Evolutionary conservation across 2,113 vertebrate species (phyloP).

Genomic region (Thunnus thynnus): DNA sequence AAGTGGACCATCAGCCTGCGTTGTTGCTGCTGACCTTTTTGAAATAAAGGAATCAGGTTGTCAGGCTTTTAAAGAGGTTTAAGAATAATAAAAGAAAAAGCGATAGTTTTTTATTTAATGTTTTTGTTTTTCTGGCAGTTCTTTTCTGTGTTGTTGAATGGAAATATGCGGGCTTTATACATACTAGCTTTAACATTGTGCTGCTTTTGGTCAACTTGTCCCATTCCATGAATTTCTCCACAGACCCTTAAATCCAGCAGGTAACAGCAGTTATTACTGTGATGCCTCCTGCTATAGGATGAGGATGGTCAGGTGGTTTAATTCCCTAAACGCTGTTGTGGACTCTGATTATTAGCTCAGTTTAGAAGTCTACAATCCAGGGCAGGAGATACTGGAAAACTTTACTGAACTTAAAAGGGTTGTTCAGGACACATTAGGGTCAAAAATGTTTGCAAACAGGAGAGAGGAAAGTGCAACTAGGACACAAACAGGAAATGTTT

Average conservation of each 20-base stretch:
- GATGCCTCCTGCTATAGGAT: background rate
- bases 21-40: constrained; percentile 14
- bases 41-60: constrained; percentile 1
- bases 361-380: background rate
- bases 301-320: background rate
- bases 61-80: background rate
- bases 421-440: background rate
- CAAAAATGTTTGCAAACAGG: constrained; percentile 1
- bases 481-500: background rate
- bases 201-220: background rate
- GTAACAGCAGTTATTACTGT: background rate
- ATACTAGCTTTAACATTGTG: background rate
- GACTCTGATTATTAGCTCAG: background rate
- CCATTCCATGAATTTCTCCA: background rate
- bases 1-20: background rate
- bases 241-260: background rate
- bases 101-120: background rate
- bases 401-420: background rate
- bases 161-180: background rate
- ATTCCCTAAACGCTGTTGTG: constrained; percentile 15
- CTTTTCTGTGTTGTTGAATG: background rate
- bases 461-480: background rate
- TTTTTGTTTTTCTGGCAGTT: background rate
- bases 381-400: background rate
- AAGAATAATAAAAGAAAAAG: background rate